Conservation (phyloP, 2,113 vertebrate genomes). For the Isichthys henryi region DNA sequence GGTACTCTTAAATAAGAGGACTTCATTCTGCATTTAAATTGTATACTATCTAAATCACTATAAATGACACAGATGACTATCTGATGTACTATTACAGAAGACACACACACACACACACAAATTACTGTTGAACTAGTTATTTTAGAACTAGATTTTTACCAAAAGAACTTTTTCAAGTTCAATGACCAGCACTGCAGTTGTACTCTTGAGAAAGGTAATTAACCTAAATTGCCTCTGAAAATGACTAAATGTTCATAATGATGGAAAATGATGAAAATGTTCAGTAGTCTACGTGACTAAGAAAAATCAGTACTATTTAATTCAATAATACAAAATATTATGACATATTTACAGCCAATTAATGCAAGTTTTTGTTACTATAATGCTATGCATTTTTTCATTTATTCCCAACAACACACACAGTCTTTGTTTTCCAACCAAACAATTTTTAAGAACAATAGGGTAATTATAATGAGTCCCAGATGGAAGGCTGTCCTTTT, state of each 20-base stretch:
- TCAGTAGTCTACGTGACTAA: not conserved
- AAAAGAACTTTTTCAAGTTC: not conserved
- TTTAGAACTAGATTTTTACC: not conserved
- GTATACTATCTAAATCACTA: not conserved
- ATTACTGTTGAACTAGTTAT: not conserved
- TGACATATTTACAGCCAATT: not conserved
- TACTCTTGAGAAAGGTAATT: not conserved
- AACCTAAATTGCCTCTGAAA: constrained; percentile 1
- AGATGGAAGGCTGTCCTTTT: not conserved
- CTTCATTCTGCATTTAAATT: not conserved
- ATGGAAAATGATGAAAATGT: not conserved
- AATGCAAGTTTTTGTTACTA: not conserved
- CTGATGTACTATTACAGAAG: not conserved
- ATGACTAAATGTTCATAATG: not conserved
- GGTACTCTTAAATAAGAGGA: not conserved
- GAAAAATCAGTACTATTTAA: not conserved
- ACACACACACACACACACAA: not conserved
- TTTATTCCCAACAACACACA: not conserved
- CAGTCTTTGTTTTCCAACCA: constrained; percentile 29
- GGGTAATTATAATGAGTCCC: not conserved
- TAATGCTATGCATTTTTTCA: not conserved
- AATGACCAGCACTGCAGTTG: not conserved
- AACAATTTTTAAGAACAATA: constrained; percentile 8
- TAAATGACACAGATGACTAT: not conserved
- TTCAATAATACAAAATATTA: not conserved